Conservation (phyloP, 1,140 invertebrate genomes). For the Lepidurus arcticus region DNA sequence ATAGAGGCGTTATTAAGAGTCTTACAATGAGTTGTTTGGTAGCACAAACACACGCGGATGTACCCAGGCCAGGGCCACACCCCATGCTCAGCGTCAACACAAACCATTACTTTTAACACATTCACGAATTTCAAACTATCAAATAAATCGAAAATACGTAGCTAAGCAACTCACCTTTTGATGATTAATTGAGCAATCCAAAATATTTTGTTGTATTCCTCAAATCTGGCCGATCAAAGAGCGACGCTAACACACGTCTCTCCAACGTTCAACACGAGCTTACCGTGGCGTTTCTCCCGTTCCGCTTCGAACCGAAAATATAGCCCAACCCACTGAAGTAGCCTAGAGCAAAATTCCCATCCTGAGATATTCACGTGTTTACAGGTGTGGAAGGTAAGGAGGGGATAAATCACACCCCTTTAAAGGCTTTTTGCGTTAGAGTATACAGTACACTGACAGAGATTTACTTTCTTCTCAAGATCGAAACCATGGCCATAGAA, state of each 20-base stretch:
- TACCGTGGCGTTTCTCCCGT: conserved; percentile 8
- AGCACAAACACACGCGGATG: not conserved
- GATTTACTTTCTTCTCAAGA: no score
- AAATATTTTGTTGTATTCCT: not conserved
- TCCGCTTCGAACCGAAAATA: not conserved
- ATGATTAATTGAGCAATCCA: not conserved
- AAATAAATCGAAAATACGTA: not conserved
- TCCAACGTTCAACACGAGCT: not conserved
- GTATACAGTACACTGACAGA: no score
- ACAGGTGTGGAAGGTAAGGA: no score
- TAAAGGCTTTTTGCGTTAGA: no score
- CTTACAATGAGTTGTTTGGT: not conserved
- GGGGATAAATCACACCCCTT: no score
- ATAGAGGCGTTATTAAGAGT: not conserved
- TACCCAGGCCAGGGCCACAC: not conserved
- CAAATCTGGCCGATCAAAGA: not conserved
- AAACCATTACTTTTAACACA: not conserved
- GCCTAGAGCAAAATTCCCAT: not conserved
- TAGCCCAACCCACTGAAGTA: not conserved
- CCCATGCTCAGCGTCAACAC: not conserved
- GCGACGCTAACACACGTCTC: not conserved
- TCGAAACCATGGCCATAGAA: not conserved
- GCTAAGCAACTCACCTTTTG: not conserved
- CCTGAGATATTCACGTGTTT: no score
- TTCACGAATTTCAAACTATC: not conserved